Evolutionary conservation across 1,140 invertebrate genomes (phyloP).

Genomic region (Drosophila miranda): DNA sequence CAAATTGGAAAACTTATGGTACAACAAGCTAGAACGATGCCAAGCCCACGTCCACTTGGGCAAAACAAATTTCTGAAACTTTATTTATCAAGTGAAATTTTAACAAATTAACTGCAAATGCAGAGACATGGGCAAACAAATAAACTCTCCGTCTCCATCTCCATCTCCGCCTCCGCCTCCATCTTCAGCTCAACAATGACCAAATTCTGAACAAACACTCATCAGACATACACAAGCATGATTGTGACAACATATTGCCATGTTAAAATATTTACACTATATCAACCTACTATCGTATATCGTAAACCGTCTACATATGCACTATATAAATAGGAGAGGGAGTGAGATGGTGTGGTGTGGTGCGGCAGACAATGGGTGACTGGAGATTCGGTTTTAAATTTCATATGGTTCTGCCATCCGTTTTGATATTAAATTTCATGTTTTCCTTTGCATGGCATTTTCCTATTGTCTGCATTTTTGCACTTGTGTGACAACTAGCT

Average conservation of each 20-base stretch:
- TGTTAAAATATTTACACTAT: constrained; percentile 78
- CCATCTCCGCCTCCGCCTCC: constrained; percentile 8
- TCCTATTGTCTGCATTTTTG: constrained; percentile 43
- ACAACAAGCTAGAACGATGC: constrained; percentile 1
- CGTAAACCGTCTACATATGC: neutral
- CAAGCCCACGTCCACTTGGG: too few relatives aligned
- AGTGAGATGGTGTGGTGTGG: too few relatives aligned
- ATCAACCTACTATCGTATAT: constrained; percentile 47
- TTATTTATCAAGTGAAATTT: constrained; percentile 77
- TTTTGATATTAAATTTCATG: constrained; percentile 70
- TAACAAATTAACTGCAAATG: constrained; percentile 78
- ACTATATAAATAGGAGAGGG: neutral
- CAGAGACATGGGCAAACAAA: constrained; percentile 53
- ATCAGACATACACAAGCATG: constrained; percentile 26
- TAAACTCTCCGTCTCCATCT: constrained; percentile 50
- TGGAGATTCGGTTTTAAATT: constrained; percentile 69
- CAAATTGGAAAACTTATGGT: constrained; percentile 73
- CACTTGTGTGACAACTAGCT: constrained; percentile 53
- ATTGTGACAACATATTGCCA: constrained; percentile 66
- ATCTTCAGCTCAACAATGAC: constrained; percentile 25
- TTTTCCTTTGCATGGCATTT: constrained; percentile 50
- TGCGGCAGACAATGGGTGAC: constrained; percentile 30
- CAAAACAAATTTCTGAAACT: constrained; percentile 20
- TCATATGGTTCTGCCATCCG: constrained; percentile 57
- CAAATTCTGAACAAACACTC: constrained; percentile 34